A percentile compares a stretch with the other conserved stretches of the same genome.
Evolutionary conservation across 2,113 vertebrate genomes (phyloP).

Genomic region (Oryzias woworae): DNA sequence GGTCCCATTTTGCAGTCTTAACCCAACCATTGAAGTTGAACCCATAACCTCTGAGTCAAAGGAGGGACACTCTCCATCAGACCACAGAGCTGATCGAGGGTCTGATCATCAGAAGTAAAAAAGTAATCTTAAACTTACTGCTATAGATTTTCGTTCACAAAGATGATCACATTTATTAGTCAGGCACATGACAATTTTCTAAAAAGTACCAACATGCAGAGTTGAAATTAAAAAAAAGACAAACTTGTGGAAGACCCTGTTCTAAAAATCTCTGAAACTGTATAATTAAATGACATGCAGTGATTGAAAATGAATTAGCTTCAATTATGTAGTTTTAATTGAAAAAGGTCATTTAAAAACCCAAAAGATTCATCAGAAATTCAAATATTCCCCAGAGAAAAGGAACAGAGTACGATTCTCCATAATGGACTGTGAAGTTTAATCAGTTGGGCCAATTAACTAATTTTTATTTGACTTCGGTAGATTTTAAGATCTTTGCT

Average conservation of each 20-base stretch:
- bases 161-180: background rate
- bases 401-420: conserved; percentile 87
- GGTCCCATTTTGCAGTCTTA: no score
- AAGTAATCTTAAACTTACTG: no score
- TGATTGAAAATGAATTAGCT: conserved; percentile 74
- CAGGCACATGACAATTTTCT: background rate
- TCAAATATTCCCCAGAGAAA: conserved; percentile 88
- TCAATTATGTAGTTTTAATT: conserved; percentile 79
- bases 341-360: conserved; percentile 81
- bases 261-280: conserved; percentile 58
- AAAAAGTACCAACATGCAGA: background rate
- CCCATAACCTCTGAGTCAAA: no score
- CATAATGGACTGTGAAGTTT: conserved; percentile 87
- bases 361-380: conserved; percentile 89
- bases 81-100: no score
- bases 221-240: background rate
- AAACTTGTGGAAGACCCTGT: conserved; percentile 35
- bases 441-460: conserved; percentile 95
- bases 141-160: no score
- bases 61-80: no score
- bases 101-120: no score
- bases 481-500: conserved; percentile 95
- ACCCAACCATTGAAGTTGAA: no score
- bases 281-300: conserved; percentile 71
- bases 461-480: conserved; percentile 93